These are phyloP conservation scores for Dynastes maya DNA, from an alignment of 2,888 invertebrate species.

Conservation along the genomic window DNA sequence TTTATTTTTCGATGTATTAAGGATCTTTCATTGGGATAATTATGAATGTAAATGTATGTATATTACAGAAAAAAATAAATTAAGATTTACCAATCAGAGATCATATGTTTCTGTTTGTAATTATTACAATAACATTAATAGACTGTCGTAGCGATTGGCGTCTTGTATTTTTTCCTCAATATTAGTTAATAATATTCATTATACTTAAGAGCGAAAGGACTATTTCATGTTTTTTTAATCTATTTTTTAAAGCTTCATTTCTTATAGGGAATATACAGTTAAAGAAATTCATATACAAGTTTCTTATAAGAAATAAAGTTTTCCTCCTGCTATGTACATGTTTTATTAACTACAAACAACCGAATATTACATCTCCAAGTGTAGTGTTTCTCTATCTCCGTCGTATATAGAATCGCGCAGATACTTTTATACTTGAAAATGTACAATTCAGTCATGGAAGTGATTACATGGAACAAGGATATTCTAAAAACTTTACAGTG, in stretches of 20 bases:
- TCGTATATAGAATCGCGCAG: slow-evolving; percentile 14
- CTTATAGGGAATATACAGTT: slow-evolving; percentile 50
- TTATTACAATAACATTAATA: slow-evolving; percentile 44
- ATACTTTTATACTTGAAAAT: slow-evolving; percentile 24
- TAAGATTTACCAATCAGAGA: slow-evolving; percentile 56
- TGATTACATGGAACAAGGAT: slow-evolving; percentile 57
- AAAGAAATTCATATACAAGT: slow-evolving; percentile 52
- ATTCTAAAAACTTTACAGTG: slow-evolving; percentile 51
- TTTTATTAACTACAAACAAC: slow-evolving; percentile 52
- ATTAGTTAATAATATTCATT: slow-evolving; percentile 43
- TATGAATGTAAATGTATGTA: slow-evolving; percentile 26
- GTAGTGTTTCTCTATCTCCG: background rate
- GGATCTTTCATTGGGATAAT: slow-evolving; percentile 2
- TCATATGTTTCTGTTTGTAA: slow-evolving; percentile 50
- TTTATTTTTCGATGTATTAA: slow-evolving; percentile 43
- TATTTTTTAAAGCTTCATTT: slow-evolving; percentile 54
- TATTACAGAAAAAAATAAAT: slow-evolving; percentile 38
- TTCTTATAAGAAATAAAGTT: slow-evolving; percentile 56
- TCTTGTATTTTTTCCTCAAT: slow-evolving; percentile 37
- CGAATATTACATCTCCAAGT: slow-evolving; percentile 27
- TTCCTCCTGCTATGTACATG: slow-evolving; percentile 55
- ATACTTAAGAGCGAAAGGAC: slow-evolving; percentile 53
- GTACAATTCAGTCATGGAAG: slow-evolving; percentile 35
- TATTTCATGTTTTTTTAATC: slow-evolving; percentile 52
- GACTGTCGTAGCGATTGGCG: slow-evolving; percentile 47